A percentile compares a stretch with the other conserved stretches of the same genome.
Evolutionary conservation across 2,113 vertebrate species (phyloP).

Genomic region (Puffinus mauretanicus): DNA sequence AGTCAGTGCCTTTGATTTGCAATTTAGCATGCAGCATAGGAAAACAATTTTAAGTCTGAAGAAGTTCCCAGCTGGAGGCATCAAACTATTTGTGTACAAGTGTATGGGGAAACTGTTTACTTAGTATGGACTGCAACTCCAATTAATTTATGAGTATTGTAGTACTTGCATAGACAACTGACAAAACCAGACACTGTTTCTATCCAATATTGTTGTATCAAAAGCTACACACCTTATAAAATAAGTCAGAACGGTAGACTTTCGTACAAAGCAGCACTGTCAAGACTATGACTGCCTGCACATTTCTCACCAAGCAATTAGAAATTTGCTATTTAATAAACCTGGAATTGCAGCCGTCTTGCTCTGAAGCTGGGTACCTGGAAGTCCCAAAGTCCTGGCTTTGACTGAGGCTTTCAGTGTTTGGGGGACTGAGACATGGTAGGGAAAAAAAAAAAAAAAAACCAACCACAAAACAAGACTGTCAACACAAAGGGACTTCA

Average conservation of each 20-base stretch:
- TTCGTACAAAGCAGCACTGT: neutral
- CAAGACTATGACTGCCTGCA: neutral
- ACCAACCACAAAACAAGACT: no score
- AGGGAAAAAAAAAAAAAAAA: neutral
- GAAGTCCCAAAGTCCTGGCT: neutral
- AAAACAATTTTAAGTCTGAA: neutral
- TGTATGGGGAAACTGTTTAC: neutral
- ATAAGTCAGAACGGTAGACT: neutral
- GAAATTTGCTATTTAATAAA: neutral
- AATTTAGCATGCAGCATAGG: neutral
- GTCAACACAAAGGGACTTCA: neutral
- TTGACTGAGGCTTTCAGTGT: neutral
- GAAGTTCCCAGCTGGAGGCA: neutral
- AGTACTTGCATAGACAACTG: neutral
- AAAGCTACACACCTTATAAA: neutral
- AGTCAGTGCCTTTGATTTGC: neutral
- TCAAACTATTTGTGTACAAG: neutral
- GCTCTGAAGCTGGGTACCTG: neutral
- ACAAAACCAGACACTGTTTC: neutral
- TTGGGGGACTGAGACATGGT: neutral
- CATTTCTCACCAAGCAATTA: neutral
- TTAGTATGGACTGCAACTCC: neutral
- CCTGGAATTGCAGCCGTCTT: rapidly evolving
- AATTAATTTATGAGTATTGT: neutral
- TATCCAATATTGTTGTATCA: neutral